These are phyloP conservation scores for Eleutherodactylus coqui DNA, from an alignment of 2,797 vertebrate genomes.

Conservation along the genomic window DNA sequence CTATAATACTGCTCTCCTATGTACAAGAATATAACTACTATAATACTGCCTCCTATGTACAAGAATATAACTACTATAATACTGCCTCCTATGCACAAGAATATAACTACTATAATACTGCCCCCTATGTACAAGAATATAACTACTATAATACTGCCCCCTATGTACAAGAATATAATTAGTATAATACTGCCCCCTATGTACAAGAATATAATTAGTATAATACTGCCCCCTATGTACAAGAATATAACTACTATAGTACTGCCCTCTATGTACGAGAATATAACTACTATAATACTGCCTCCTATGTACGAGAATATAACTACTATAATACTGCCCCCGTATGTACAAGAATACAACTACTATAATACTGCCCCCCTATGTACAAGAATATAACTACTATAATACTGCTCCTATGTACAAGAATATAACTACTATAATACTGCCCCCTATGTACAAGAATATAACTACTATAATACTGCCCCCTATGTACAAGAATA, in stretches of 20 bases:
- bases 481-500: too few relatives aligned
- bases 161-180: constrained; percentile 1
- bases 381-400: constrained; percentile 4
- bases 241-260: constrained; percentile 2
- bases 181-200: constrained; percentile 2
- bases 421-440: too few relatives aligned
- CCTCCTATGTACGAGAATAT: neutral
- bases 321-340: neutral
- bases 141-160: neutral
- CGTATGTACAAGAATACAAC: neutral
- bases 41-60: neutral
- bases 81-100: neutral
- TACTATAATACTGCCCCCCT: neutral
- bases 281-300: constrained; percentile 14
- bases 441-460: too few relatives aligned
- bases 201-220: constrained; percentile 5
- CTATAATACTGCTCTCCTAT: neutral
- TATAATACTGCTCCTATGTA: constrained; percentile 6
- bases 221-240: constrained; percentile 3
- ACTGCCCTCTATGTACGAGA: neutral
- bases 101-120: constrained; percentile 8
- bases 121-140: neutral
- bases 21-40: constrained; percentile 10
- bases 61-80: constrained; percentile 1
- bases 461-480: too few relatives aligned